These are phyloP conservation scores for Chloropsis hardwickii DNA, from an alignment of 2,113 vertebrate species.

Conservation along the genomic window DNA sequence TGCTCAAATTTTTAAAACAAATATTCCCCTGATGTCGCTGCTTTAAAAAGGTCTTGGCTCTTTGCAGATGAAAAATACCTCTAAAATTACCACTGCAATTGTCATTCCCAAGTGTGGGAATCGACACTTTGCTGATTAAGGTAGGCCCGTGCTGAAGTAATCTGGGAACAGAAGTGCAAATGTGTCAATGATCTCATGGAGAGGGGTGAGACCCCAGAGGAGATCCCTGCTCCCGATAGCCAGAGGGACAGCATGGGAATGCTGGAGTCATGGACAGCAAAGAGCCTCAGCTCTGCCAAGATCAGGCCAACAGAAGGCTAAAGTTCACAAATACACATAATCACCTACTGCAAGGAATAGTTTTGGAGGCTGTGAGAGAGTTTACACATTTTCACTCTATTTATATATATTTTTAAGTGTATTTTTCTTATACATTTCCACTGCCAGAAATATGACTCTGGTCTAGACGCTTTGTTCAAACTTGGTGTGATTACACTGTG, in stretches of 20 bases:
- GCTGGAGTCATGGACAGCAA: accelerated
- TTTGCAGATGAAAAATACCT: not conserved
- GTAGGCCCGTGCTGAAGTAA: not conserved
- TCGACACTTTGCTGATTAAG: slow-evolving; percentile 3
- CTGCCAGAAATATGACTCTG: not conserved
- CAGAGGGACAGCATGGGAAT: not conserved
- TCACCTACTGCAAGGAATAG: not conserved
- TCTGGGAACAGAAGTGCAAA: slow-evolving; percentile 36
- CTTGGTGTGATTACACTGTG: not conserved
- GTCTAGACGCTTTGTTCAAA: not conserved
- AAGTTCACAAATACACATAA: not conserved
- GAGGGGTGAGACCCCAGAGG: not conserved
- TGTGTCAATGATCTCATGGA: slow-evolving; percentile 50
- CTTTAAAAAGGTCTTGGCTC: slow-evolving; percentile 27
- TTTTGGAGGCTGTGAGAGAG: not conserved
- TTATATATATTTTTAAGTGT: not conserved
- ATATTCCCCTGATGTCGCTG: not conserved
- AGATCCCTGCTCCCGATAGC: slow-evolving; percentile 1
- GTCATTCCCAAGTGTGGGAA: slow-evolving; percentile 41
- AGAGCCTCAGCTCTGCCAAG: not conserved
- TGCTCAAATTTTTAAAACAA: not conserved
- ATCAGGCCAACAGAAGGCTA: not conserved
- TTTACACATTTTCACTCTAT: not conserved
- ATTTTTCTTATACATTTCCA: not conserved
- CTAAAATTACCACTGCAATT: not conserved